phyloP scores from a whole-genome alignment of 1,140 invertebrate species.

The Bombus terrestris region DNA sequence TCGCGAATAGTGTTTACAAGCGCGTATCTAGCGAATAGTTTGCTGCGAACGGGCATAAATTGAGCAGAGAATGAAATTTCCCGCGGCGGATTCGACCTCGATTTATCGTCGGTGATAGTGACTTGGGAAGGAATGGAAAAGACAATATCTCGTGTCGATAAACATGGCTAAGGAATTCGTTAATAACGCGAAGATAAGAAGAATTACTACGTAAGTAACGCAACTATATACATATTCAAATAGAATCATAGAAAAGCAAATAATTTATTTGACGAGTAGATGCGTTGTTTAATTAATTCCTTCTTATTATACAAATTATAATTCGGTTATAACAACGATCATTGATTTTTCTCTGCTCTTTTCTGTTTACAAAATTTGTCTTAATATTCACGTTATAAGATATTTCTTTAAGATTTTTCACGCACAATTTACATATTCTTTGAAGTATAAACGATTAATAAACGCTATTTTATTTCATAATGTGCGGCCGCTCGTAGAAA shows the following conservation, averaged over 20 bases:
- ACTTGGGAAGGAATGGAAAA: background rate
- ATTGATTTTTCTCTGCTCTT: no score
- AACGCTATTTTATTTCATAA: no score
- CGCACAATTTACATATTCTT: no score
- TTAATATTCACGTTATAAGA: no score
- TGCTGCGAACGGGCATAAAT: slow-evolving; percentile 38
- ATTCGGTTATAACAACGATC: no score
- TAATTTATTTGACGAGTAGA: background rate
- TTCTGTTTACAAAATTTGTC: no score
- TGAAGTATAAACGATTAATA: no score
- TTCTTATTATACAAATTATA: no score
- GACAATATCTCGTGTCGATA: background rate
- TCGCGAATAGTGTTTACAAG: slow-evolving; percentile 46
- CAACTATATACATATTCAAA: background rate
- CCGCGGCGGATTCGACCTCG: background rate
- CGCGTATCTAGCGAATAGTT: slow-evolving; percentile 41
- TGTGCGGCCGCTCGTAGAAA: no score
- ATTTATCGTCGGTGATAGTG: background rate
- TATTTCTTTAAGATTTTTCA: no score
- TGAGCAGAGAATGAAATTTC: background rate
- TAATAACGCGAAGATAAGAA: background rate
- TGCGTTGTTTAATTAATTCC: no score
- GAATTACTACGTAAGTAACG: background rate
- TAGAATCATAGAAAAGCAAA: background rate
- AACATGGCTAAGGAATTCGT: background rate